A percentile compares a stretch with the other conserved stretches of the same genome.
These are phyloP conservation scores for Drosophila arizonae DNA, from an alignment of 1,140 invertebrate genomes.

Conservation along the genomic window DNA sequence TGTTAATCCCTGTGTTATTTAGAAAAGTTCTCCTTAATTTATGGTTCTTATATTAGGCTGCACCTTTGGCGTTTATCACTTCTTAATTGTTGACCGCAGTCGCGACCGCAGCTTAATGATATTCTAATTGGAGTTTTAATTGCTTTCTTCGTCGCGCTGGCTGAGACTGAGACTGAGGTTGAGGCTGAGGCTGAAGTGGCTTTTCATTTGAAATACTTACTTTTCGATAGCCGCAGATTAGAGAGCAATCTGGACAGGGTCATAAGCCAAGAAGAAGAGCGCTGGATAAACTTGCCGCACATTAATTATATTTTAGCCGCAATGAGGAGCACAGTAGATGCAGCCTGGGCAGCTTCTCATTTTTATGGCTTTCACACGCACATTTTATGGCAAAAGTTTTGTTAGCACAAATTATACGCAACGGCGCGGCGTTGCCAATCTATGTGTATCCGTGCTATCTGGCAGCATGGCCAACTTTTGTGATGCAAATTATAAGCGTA, in stretches of 20 bases:
- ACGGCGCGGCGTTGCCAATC: constrained; percentile 32
- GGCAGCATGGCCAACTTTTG: constrained; percentile 34
- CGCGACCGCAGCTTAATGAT: constrained; percentile 46
- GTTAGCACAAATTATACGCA: constrained; percentile 62
- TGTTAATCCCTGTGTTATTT: constrained; percentile 18
- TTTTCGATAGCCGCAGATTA: constrained; percentile 56
- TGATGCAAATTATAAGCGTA: constrained; percentile 42
- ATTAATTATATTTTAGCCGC: constrained; percentile 74
- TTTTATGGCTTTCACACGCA: constrained; percentile 63
- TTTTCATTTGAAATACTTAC: constrained; percentile 41
- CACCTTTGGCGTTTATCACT: constrained; percentile 56
- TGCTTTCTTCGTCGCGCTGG: constrained; percentile 47
- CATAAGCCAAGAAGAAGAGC: not conserved
- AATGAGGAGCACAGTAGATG: constrained; percentile 32
- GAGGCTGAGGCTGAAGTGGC: not conserved
- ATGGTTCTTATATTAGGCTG: constrained; percentile 24
- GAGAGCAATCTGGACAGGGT: constrained; percentile 23
- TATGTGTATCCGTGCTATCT: constrained; percentile 32
- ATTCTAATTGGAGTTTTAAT: constrained; percentile 77
- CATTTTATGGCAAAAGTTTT: constrained; percentile 72
- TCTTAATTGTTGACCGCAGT: constrained; percentile 42
- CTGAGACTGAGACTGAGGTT: not conserved
- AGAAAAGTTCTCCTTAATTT: constrained; percentile 43
- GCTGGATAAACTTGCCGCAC: constrained; percentile 58
- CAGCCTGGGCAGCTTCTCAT: constrained; percentile 12